Base-by-base conservation (phyloP, 2,113 vertebrate genomes). In the Rhinogobius similis region DNA sequence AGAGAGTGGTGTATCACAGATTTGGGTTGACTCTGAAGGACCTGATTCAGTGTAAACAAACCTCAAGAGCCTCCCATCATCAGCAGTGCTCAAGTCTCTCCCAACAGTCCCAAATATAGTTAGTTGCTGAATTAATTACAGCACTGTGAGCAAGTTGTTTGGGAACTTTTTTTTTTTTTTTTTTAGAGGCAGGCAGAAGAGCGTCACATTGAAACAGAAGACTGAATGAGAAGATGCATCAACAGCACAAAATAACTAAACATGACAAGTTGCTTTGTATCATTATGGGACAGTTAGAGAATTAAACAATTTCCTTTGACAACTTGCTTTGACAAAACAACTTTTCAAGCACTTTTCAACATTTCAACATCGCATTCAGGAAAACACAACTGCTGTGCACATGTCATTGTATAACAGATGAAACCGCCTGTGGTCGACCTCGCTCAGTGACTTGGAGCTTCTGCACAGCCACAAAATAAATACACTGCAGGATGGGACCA, bases 101-200 rank as follows among this genome's bases (percentile, higher is more conserved):
- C 66, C 26, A 73, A 38, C 32, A 43, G 23, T 67, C 68, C 70
- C 73, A 20, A 76, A 68, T 23, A 8, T 0, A 9, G 26, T 12
- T 65, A 58, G 53, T 78, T 70, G 72, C 38, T 27, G 23, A 5
- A 23, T 2, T 5, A 65, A 69, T 76, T 41, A 77, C 27, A 66
- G 62, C 73, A 41, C 72, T 59, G 72, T 81, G 26, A 8, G 59
- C 62, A 67, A 67, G 50, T 88, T 93, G 84, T 77, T 88, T 93
- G 91, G 91, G 89, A 90, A 89, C 88, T 93, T 91, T 92, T 90
- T 82, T 91, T 89, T 81, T 91, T 92, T 94, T 93, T 93, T 93
- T 94, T 94, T 88, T 91, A n/a, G n/a, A 92, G 92, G 86, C 80
- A 87, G 67, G 5, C 91, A 93, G 94, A 90, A 84, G 38, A 38